Conservation (phyloP, 2,888 invertebrate genomes). For the Yponomeuta sedellus region DNA sequence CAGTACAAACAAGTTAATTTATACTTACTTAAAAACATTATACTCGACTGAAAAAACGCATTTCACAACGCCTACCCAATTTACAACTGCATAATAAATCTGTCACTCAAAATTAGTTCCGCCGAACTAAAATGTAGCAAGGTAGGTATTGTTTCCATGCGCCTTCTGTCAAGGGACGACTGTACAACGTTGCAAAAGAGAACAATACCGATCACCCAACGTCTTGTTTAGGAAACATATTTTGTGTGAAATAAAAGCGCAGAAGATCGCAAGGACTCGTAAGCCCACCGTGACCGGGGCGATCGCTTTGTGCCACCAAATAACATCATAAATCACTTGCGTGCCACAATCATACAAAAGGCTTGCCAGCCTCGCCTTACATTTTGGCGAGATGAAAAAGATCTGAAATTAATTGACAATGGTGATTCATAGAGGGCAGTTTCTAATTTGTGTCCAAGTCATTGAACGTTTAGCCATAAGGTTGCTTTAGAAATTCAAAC, state of each 20-base stretch:
- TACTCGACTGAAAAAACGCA: neutral
- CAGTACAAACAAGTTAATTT: conserved; percentile 16
- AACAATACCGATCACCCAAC: conserved; percentile 50
- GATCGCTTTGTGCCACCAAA: conserved; percentile 15
- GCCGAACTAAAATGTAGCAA: conserved; percentile 40
- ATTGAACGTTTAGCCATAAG: neutral
- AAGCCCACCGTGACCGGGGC: conserved; percentile 58
- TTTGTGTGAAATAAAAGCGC: conserved; percentile 39
- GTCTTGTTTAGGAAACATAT: conserved; percentile 64
- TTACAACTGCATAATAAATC: conserved; percentile 35
- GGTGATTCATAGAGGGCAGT: neutral
- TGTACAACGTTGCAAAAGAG: conserved; percentile 31
- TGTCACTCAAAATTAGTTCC: conserved; percentile 49
- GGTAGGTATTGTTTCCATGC: conserved; percentile 31
- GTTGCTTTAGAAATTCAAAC: neutral
- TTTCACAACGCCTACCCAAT: conserved; percentile 16
- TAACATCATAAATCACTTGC: conserved; percentile 15
- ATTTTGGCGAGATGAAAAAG: conserved; percentile 9
- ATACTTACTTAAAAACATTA: conserved; percentile 14
- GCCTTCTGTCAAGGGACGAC: conserved; percentile 29
- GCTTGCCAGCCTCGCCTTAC: neutral
- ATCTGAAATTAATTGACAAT: conserved; percentile 3
- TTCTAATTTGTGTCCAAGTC: neutral
- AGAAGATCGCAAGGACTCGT: conserved; percentile 31
- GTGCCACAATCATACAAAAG: conserved; percentile 6